Evolutionary conservation across 2,113 vertebrate species (phyloP).

Genomic region (Platichthys stellatus): DNA sequence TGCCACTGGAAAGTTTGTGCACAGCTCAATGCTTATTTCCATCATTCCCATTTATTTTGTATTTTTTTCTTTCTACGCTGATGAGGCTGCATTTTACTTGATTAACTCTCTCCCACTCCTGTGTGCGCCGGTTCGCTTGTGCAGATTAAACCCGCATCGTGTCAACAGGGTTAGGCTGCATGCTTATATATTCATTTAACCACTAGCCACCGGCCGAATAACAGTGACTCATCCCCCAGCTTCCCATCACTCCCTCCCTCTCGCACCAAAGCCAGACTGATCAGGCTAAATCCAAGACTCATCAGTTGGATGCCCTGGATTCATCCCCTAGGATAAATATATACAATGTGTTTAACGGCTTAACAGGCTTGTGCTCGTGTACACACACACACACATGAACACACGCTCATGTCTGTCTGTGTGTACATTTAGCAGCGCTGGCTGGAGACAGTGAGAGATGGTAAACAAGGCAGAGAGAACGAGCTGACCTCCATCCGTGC

Average conservation of each 20-base stretch:
- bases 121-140: slow-evolving; percentile 41
- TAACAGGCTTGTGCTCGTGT: slow-evolving; percentile 26
- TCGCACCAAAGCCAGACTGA: slow-evolving; percentile 64
- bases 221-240: slow-evolving; percentile 70
- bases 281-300: slow-evolving; percentile 74
- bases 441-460: slow-evolving; percentile 56
- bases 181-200: slow-evolving; percentile 71
- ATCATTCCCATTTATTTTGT: slow-evolving; percentile 9
- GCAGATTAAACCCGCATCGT: slow-evolving; percentile 67
- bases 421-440: slow-evolving; percentile 63
- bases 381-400: background rate
- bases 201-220: slow-evolving; percentile 65
- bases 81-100: slow-evolving; percentile 60
- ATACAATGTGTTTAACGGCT: slow-evolving; percentile 76
- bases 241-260: slow-evolving; percentile 26
- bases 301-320: slow-evolving; percentile 72
- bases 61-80: background rate
- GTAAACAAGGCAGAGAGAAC: slow-evolving; percentile 71
- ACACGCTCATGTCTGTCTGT: slow-evolving; percentile 22
- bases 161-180: slow-evolving; percentile 66
- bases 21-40: slow-evolving; percentile 36
- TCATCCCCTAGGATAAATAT: slow-evolving; percentile 73
- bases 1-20: slow-evolving; percentile 26
- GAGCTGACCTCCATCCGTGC: slow-evolving; percentile 63
- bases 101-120: slow-evolving; percentile 57